Evolutionary conservation across 2,797 vertebrate species (phyloP), one percentile per base, ranked within the genome.

Genomic region (Psittacula echo): DNA sequence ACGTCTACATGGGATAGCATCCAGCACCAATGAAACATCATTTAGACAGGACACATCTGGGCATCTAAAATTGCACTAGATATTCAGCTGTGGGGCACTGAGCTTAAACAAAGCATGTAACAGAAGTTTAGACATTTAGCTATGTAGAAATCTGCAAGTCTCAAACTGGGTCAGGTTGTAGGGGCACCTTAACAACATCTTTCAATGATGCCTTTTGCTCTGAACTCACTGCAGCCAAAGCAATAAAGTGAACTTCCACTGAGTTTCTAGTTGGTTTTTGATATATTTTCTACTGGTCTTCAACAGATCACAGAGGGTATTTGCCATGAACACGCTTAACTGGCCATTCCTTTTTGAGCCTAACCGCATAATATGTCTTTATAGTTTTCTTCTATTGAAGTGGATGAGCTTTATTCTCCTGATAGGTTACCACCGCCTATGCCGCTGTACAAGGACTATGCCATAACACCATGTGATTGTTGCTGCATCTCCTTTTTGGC

Each of bases 401-500:
- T 6, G 4, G 21, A 76, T 22, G 11, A 83, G 14, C 9, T 30
- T 70, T 76, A 50, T 17, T 45, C 9, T 26, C 11, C 68, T 0
- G 0, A 15, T 32, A 4, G 17, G 11, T 56, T 64, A 74, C 18
- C 30, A 56, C 5, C 7, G 2, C 13, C 60, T 80, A 4, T 51
- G 24, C 5, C 2, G 1, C 13, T 12, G 1, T 42, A 15, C 34
- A 64, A 86, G 26, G 41, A 34, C 34, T 62, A 48, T 6, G 9
- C 9, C 17, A 26, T 50, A 65, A 50, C 12, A 34, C 11, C 3
- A 5, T 47, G 20, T 48, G 26, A 54, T 27, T 34, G 18, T 50
- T 85, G 15, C 27, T 42, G 65, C 45, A 77, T 94, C 48, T 97
- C 75, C 12, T 78, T 96, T 87, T 95, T 97, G 5, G 96, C 96